Conservation (phyloP, 1,140 invertebrate genomes). For the Drosophila baimaii region DNA sequence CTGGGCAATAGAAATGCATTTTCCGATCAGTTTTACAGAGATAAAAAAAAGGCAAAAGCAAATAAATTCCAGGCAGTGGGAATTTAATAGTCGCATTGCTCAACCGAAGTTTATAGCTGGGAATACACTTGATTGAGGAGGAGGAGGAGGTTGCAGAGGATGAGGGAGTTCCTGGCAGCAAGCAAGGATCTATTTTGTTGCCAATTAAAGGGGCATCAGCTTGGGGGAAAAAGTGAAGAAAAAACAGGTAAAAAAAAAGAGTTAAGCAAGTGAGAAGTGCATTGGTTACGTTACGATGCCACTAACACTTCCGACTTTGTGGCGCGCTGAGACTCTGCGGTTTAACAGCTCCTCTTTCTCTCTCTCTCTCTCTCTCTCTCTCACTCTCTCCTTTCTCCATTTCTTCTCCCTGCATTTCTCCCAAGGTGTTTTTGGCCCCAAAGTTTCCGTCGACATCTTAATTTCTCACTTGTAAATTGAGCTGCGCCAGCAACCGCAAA, state of each 20-base stretch:
- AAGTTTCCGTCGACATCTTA: slow-evolving; percentile 79
- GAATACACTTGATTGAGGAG: not conserved
- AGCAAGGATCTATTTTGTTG: slow-evolving; percentile 14
- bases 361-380: not conserved
- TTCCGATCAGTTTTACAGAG: slow-evolving; percentile 3
- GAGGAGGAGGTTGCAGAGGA: not conserved
- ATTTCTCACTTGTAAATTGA: slow-evolving; percentile 82
- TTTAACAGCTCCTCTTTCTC: slow-evolving; percentile 41
- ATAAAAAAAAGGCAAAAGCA: not conserved
- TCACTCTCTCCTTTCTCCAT: not conserved
- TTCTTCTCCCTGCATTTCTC: not conserved
- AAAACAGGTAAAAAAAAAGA: not conserved
- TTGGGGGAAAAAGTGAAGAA: too few relatives aligned
- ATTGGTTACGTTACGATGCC: slow-evolving; percentile 61
- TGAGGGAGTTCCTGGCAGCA: not conserved
- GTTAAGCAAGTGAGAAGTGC: slow-evolving; percentile 55
- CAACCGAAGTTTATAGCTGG: not conserved
- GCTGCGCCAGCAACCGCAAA: slow-evolving; percentile 79
- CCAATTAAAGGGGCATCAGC: slow-evolving; percentile 11
- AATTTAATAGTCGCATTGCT: slow-evolving; percentile 15
- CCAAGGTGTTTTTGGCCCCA: slow-evolving; percentile 49
- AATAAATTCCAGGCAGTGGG: not conserved
- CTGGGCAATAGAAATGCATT: not conserved
- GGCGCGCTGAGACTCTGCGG: slow-evolving; percentile 61
- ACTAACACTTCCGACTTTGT: slow-evolving; percentile 72